Base-by-base conservation (phyloP, 2,888 invertebrate genomes). In the Patella ulyssiponensis region DNA sequence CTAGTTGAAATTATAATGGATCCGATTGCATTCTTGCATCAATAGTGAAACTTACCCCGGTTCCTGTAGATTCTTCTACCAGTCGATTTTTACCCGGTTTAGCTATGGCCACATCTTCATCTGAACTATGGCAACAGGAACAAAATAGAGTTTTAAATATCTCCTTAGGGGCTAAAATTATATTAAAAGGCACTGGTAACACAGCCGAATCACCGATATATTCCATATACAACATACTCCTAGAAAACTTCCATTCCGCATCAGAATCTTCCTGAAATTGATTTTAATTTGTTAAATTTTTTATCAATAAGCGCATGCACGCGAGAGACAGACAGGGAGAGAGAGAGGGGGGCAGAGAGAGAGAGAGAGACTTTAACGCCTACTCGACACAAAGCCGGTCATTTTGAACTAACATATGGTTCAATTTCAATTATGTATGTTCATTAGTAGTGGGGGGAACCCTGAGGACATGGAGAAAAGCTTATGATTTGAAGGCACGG, bases 121-220 rank as follows among this genome's bases (percentile, higher is more conserved):
- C 78, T 1, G 77, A 77, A 27, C 79, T 76, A 15, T 75, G 74
- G 27, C 81, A 80, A 72, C 80, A 83, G 33, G 83, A 73, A 77
- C 84, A 82, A 64, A 83, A 77, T 23, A 80, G 33, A 73, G 80
- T 74, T 23, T 69, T 70, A n/a, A 84, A n/a, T 15, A 80, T 69
- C 71, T 80, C 79, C 23, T 86, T 80, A 2, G 90, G 90, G 3
- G 87, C 84, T 14, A 88, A 86, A 15, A 89, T 81, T 14, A 91
- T 81, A 77, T 91, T 91, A 12, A 91, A 81, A 0, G 91, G 91
- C 0, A 90, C 88, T 3, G 91, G 91, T 94, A 95, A 82, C 94
- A 91, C 87, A 77, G 89, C 80, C 84, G 92, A 92, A 33, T 91
- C 91, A 73, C 91, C 91, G 79, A 93, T 93, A 85, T 93, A 93